Conservation (phyloP, 2,113 vertebrate genomes). For the Pollachius pollachius region DNA sequence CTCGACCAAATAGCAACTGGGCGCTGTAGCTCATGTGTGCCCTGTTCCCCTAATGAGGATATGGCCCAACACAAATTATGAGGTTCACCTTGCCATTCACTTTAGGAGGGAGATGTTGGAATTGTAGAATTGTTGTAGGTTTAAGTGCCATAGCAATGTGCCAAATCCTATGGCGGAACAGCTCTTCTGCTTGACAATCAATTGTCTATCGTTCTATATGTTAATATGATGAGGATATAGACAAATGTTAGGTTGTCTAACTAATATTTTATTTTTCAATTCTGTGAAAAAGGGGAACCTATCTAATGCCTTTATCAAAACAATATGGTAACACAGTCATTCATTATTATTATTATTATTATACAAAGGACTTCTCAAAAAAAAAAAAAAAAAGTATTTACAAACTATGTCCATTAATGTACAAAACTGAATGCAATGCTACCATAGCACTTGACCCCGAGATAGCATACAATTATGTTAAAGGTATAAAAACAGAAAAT, state of each 20-base stretch:
- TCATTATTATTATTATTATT: constrained; percentile 46
- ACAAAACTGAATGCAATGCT: constrained; percentile 54
- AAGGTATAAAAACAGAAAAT: background rate
- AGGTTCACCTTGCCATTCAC: too few species aligned
- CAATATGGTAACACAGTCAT: constrained; percentile 35
- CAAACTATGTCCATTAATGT: constrained; percentile 59
- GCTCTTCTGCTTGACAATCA: too few species aligned
- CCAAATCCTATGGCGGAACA: too few species aligned
- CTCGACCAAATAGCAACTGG: too few species aligned
- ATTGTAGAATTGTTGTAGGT: too few species aligned
- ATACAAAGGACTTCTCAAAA: constrained; percentile 41
- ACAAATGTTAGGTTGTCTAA: constrained; percentile 20
- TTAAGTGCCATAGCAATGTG: too few species aligned
- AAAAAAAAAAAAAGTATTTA: constrained; percentile 64
- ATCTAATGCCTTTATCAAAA: constrained; percentile 53
- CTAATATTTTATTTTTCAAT: constrained; percentile 61
- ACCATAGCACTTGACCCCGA: constrained; percentile 67
- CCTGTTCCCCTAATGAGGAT: too few species aligned
- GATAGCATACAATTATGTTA: constrained; percentile 66
- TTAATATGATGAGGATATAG: too few species aligned
- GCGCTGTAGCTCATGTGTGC: too few species aligned
- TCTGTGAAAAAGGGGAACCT: constrained; percentile 69
- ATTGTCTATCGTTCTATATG: too few species aligned
- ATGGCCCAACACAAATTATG: too few species aligned
- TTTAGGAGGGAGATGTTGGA: too few species aligned